These are phyloP conservation scores for Bombus waltoni DNA, from an alignment of 1,140 invertebrate genomes.

Conservation along the genomic window DNA sequence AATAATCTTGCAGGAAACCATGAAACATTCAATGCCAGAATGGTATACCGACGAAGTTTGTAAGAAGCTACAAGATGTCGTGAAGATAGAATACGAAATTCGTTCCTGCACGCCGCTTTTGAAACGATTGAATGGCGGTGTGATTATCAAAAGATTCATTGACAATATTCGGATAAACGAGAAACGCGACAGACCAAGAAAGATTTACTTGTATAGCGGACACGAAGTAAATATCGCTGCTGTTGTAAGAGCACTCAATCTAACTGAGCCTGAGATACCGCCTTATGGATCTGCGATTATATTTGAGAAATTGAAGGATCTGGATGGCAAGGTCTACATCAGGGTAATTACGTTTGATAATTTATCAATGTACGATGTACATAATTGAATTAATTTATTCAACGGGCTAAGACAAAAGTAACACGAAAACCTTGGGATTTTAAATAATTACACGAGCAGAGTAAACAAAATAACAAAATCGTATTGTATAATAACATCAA, in stretches of 20 bases:
- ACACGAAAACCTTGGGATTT: too few relatives aligned
- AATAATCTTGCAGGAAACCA: constrained; percentile 76
- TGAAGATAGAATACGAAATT: constrained; percentile 83
- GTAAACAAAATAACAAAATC: too few relatives aligned
- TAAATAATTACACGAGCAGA: too few relatives aligned
- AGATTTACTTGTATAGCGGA: constrained; percentile 85
- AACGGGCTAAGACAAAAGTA: too few relatives aligned
- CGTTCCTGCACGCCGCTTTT: constrained; percentile 84
- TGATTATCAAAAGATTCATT: constrained; percentile 59
- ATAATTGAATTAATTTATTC: not conserved
- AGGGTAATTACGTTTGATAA: constrained; percentile 52
- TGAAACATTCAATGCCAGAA: constrained; percentile 83
- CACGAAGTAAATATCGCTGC: constrained; percentile 89
- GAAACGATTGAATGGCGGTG: constrained; percentile 85
- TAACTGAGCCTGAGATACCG: constrained; percentile 85
- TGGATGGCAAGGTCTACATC: constrained; percentile 37
- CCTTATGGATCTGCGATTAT: constrained; percentile 81
- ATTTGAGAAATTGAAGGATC: constrained; percentile 72
- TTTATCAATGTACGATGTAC: not conserved
- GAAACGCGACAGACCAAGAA: constrained; percentile 70
- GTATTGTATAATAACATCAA: too few relatives aligned
- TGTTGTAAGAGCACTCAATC: constrained; percentile 84
- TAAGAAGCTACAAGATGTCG: constrained; percentile 78
- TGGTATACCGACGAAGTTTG: constrained; percentile 85
- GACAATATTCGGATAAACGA: constrained; percentile 48